Conservation (phyloP, 1,140 invertebrate genomes). For the Cheumatopsyche charites region DNA sequence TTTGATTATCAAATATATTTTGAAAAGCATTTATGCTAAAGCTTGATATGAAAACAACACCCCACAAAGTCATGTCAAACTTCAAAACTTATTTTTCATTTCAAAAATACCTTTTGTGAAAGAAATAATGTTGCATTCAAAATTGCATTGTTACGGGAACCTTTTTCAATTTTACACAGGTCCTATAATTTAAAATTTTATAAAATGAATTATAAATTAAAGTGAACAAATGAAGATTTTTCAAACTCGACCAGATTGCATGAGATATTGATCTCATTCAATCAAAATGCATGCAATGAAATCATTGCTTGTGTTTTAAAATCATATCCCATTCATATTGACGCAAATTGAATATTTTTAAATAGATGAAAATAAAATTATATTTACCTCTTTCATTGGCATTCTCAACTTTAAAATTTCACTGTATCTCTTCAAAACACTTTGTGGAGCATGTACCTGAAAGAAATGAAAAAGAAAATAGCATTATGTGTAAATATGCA, state of each 20-base stretch:
- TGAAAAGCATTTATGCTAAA: constrained; percentile 1
- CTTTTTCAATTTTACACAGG: constrained; percentile 61
- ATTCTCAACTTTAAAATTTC: constrained; percentile 94
- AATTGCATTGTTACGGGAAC: constrained; percentile 57
- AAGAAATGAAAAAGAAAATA: constrained; percentile 43
- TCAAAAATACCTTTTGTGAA: constrained; percentile 50
- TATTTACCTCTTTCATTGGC: constrained; percentile 85
- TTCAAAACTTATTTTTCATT: background rate
- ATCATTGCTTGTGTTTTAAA: too few species aligned
- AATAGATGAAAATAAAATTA: too few species aligned
- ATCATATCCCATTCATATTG: too few species aligned
- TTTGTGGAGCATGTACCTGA: constrained; percentile 84
- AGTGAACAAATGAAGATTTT: too few species aligned
- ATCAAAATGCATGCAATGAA: too few species aligned
- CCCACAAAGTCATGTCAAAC: background rate
- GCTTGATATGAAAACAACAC: background rate
- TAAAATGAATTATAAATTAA: background rate
- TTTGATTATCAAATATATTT: constrained; percentile 22
- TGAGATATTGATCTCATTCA: too few species aligned
- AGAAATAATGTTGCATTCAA: constrained; percentile 61
- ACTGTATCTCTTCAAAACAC: constrained; percentile 86
- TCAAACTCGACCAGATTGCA: too few species aligned
- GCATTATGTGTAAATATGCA: too few species aligned
- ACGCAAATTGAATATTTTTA: too few species aligned
- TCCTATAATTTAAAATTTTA: constrained; percentile 52